Conservation (phyloP, 2,797 vertebrate species). For the Podarcis siculus region DNA sequence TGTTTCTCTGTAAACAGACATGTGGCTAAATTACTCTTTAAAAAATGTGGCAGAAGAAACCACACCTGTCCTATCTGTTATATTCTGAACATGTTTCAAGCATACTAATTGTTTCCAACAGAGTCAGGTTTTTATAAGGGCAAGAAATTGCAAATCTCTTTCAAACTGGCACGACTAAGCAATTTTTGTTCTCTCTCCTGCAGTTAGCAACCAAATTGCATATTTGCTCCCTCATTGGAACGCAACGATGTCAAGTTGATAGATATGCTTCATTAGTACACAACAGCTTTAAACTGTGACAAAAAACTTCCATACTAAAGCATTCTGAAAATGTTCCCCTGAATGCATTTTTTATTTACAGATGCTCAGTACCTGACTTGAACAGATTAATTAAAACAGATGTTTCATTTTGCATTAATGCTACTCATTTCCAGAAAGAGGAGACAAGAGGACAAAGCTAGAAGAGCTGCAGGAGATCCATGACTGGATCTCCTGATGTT, state of each 20-base stretch:
- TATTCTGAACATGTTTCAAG: neutral
- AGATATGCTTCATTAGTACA: neutral
- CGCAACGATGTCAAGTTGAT: neutral
- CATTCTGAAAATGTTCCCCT: neutral
- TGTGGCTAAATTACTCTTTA: neutral
- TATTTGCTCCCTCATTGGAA: neutral
- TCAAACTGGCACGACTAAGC: neutral
- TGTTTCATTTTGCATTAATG: neutral
- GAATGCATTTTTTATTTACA: neutral
- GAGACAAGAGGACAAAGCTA: neutral
- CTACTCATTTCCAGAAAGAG: neutral
- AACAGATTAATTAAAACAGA: neutral
- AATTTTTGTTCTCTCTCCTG: neutral
- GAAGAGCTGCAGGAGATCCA: neutral
- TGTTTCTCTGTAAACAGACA: neutral
- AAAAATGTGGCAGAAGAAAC: neutral
- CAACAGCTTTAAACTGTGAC: neutral
- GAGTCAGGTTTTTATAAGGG: neutral
- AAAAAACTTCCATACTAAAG: neutral
- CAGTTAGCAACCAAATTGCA: neutral
- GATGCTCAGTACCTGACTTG: neutral
- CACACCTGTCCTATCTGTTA: neutral
- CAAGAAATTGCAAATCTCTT: neutral
- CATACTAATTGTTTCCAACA: neutral
- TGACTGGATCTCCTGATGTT: neutral